phyloP scores from a whole-genome alignment of 92 coral and sea anemone species.

The Phenganax stokvisi region DNA sequence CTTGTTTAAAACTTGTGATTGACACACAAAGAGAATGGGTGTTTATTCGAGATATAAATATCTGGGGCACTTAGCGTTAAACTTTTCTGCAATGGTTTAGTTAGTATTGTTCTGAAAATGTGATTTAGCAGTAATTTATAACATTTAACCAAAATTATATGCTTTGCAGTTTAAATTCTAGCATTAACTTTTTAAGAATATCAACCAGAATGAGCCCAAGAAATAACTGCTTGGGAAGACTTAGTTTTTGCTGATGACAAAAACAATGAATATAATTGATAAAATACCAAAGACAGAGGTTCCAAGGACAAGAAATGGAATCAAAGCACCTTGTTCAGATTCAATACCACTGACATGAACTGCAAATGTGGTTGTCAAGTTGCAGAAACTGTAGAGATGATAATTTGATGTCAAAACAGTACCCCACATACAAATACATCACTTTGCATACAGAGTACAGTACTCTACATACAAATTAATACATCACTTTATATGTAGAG shows the following conservation, averaged over 20 bases:
- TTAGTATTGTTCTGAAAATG: background rate
- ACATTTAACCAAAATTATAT: no score
- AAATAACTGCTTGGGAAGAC: background rate
- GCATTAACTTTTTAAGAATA: background rate
- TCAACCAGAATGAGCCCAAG: background rate
- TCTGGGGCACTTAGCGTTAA: background rate
- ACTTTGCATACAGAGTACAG: background rate
- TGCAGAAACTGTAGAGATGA: conserved; percentile 61
- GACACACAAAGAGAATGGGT: conserved; percentile 51
- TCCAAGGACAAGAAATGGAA: conserved; percentile 81
- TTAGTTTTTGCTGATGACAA: conserved; percentile 8
- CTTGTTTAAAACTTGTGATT: conserved; percentile 47
- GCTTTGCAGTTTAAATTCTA: background rate
- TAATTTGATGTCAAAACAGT: background rate
- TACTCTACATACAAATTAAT: background rate
- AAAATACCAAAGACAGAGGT: conserved; percentile 45
- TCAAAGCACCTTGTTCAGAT: conserved; percentile 38
- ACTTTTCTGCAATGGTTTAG: background rate
- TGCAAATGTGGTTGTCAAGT: conserved; percentile 71
- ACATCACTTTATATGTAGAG: no score
- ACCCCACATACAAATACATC: background rate
- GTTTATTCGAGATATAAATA: conserved; percentile 59
- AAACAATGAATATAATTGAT: conserved; percentile 3
- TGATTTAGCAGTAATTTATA: background rate
- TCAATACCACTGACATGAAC: conserved; percentile 58